Conservation (phyloP, 2,113 vertebrate species). For the Thinocorus orbignyianus region DNA sequence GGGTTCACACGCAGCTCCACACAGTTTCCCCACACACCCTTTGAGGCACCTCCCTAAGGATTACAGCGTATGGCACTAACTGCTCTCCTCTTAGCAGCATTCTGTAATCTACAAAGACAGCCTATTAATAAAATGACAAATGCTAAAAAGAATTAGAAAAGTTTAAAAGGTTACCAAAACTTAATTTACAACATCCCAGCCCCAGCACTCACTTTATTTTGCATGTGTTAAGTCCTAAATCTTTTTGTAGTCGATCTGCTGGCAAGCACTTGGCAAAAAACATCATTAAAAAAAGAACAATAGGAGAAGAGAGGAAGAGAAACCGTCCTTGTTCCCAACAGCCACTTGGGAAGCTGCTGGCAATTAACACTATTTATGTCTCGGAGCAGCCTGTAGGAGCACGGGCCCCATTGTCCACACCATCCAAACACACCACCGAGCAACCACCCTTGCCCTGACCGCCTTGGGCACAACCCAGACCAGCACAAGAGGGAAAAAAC, state of each 20-base stretch:
- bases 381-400: accelerated
- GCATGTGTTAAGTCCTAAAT: not conserved
- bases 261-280: slow-evolving; percentile 4
- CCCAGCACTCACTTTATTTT: not conserved
- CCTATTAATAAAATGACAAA: not conserved
- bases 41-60: not conserved
- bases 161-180: not conserved
- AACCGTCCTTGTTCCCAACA: not conserved
- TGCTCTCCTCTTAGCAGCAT: not conserved
- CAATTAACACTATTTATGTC: slow-evolving; percentile 21
- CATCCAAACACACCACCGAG: not conserved
- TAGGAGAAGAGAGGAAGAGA: not conserved
- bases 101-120: not conserved
- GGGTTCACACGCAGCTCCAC: not conserved
- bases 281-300: not conserved
- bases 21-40: not conserved
- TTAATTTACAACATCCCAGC: not conserved
- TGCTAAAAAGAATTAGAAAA: not conserved
- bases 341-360: slow-evolving; percentile 2
- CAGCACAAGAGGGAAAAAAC: not conserved
- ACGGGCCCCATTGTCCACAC: not conserved
- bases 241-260: not conserved
- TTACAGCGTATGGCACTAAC: not conserved
- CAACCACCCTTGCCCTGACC: not conserved
- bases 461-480: not conserved